Conservation (phyloP, 2,888 invertebrate species). For the Noctua pronuba region DNA sequence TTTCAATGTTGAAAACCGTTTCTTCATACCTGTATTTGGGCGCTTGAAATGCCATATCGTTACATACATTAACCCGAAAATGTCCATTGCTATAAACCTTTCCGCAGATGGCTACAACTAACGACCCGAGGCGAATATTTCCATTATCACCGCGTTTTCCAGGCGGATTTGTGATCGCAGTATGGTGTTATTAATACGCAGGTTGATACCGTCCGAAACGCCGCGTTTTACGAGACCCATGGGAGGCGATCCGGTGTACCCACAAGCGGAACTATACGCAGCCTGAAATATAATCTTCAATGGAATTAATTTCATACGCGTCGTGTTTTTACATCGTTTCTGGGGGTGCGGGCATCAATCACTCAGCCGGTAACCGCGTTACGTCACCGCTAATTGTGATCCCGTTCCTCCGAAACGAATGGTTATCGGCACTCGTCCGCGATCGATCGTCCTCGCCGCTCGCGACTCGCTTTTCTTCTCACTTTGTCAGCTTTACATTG, state of each 20-base stretch:
- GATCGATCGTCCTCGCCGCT: constrained; percentile 76
- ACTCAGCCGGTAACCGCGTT: constrained; percentile 80
- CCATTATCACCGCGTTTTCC: constrained; percentile 52
- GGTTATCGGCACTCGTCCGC: constrained; percentile 74
- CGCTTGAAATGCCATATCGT: constrained; percentile 34
- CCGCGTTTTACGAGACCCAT: constrained; percentile 41
- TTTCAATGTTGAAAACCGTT: neutral
- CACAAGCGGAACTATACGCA: constrained; percentile 12
- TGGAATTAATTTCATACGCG: constrained; percentile 58
- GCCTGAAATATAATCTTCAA: constrained; percentile 38
- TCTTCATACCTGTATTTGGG: constrained; percentile 20
- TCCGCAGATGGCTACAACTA: constrained; percentile 47
- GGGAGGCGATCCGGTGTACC: constrained; percentile 24
- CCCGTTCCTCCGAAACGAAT: constrained; percentile 72
- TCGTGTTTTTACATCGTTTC: constrained; percentile 56
- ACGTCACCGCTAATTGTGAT: constrained; percentile 85
- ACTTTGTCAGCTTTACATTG: constrained; percentile 78
- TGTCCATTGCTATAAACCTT: constrained; percentile 51
- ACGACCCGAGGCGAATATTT: constrained; percentile 50
- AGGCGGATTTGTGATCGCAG: constrained; percentile 39
- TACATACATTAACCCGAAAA: constrained; percentile 47
- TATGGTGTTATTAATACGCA: constrained; percentile 53
- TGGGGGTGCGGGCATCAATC: constrained; percentile 71
- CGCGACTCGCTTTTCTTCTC: constrained; percentile 73
- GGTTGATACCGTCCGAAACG: constrained; percentile 40